Evolutionary conservation across 2,113 vertebrate species (phyloP), one percentile per base, ranked within the genome.

Genomic region (Stigmatopora argus): DNA sequence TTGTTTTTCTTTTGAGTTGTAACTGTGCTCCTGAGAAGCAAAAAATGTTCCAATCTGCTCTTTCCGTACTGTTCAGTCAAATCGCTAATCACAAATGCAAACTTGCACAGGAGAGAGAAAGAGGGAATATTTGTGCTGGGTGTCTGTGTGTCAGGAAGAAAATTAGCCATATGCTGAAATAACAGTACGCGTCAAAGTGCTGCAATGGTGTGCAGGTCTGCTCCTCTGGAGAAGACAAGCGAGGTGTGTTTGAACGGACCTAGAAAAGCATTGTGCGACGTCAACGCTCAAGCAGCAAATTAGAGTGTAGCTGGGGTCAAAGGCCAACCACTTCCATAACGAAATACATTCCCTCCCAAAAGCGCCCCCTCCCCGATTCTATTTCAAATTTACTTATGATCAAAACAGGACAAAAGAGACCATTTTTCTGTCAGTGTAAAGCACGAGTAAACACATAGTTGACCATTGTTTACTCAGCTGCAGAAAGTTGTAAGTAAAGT

Each of bases 91-190:
- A 26, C 57, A 70, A 66, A 80, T 78, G 75, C 69, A 85, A 81
- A 77, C 76, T 78, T 82, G 67, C 45, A 14, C 68, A 76, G 82
- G 70, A 69, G 70, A 83, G 26, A 31, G 62, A 35, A 62, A 78
- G 72, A 75, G 71, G 53, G 77, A 83, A 73, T 81, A 78, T 90
- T 89, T 79, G 75, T 74, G 62, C 87, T 88, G 87, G 85, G 82
- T 79, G 78, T 51, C n/a, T 63, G 72, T 51, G 68, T 81, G 85
- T 83, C 73, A 56, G 71, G 58, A 64, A 78, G 83, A 85, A 76
- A 87, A 89, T 84, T 80, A 87, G 70, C 67, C 73, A 64, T 78
- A 73, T 64, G 75, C 73, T 86, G 47, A 64, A 81, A 82, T 68
- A 87, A 87, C 78, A 80, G 72, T 45, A 13, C 48, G 56, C 67